phyloP scores from a whole-genome alignment of 2,113 vertebrate species.

The Pelmatolapia mariae region DNA sequence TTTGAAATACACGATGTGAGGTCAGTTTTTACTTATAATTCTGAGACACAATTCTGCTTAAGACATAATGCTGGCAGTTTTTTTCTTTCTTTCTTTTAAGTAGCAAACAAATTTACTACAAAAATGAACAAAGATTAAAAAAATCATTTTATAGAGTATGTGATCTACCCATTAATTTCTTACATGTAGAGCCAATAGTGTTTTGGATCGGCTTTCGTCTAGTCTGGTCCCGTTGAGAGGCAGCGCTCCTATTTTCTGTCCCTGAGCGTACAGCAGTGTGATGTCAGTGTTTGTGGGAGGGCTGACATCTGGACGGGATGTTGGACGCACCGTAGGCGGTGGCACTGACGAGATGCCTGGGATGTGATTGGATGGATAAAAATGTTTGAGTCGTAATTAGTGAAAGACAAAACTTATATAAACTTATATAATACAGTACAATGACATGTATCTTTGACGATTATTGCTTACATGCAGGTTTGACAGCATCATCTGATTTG shows the following conservation, averaged over 20 bases:
- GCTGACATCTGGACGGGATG: conserved; percentile 80
- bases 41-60: not conserved
- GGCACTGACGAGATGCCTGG: conserved; percentile 84
- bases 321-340: conserved; percentile 73
- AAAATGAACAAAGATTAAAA: not conserved
- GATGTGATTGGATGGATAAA: not conserved
- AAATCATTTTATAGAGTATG: not conserved
- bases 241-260: conserved; percentile 89
- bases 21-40: not conserved
- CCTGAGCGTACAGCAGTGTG: conserved; percentile 91
- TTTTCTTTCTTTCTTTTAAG: not conserved
- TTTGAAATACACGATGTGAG: not conserved
- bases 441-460: not conserved
- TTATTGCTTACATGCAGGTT: conserved; percentile 82
- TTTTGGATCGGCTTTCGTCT: conserved; percentile 76
- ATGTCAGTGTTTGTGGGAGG: conserved; percentile 70
- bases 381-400: not conserved
- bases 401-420: not conserved
- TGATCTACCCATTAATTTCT: not conserved
- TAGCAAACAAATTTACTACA: not conserved
- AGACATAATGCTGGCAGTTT: not conserved
- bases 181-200: conserved; percentile 88
- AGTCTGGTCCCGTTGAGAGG: conserved; percentile 86
- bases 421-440: not conserved
- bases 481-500: conserved; percentile 76